Base-by-base conservation (phyloP, 35 echinoderm and acorn worm genomes). In the Acanthaster planci region DNA sequence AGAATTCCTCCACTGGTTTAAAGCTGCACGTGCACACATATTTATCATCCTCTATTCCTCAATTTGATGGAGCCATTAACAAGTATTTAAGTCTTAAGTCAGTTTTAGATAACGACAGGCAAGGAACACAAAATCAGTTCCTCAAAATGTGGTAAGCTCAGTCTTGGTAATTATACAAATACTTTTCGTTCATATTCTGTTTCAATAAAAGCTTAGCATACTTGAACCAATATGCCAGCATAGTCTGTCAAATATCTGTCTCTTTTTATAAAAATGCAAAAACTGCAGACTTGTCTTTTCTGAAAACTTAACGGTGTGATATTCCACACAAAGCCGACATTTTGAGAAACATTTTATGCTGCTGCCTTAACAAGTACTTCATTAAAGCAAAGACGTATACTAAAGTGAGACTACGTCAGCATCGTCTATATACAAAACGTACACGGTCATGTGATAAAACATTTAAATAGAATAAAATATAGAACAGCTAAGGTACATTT, bases 341-440 rank as follows among this genome's bases (percentile, higher is more conserved):
- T 34, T 72, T 72, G 64, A 72, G 14, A 29, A 67, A 21, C 23
- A 29, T 72, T 34, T 23, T 72, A 34, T 72, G 64, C 30, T 26
- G 26, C 0, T 34, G 26, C 23, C 64, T 72, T 26, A 72, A 34
- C 34, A 34, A 21, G 15, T 31, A 34, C 30, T 34, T 15, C 10
- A 72, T 21, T n/a, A 58, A 72, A 72, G 34, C 23, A 34, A 29
- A 14, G 9, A 22, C 15, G 64, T 4, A 72, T 29, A 29, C 23
- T 26, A 72, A 14, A 14, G 64, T 26, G 14, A 26, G 64, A 14
- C 22, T 47, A 12, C 42, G 42, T 12, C 23, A 31, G 34, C 34
- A 72, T 72, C 5, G 64, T 72, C 64, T 72, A 72, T 72, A 72
- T 72, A 72, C 64, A 72, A 72, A 72, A 47, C 64, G 64, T 72